phyloP scores from a whole-genome alignment of 2,797 vertebrate species.

The Ceryle rudis region DNA sequence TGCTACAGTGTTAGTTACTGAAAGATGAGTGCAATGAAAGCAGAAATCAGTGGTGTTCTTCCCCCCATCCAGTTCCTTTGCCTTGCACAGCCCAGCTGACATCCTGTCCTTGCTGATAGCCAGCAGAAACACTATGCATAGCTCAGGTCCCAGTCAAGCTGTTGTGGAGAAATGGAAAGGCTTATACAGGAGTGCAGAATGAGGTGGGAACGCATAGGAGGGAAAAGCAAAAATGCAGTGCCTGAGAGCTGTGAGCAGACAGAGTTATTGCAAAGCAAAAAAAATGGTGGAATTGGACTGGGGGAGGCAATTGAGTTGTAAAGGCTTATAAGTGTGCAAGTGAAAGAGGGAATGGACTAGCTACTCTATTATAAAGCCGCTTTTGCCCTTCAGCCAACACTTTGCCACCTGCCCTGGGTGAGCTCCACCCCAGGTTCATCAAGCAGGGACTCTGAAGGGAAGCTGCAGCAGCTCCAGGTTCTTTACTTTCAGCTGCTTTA shows the following conservation, averaged over 20 bases:
- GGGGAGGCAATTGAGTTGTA: not conserved
- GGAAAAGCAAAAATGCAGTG: not conserved
- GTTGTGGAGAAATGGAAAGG: not conserved
- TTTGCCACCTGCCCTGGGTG: not conserved
- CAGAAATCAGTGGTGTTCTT: not conserved
- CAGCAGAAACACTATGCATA: not conserved
- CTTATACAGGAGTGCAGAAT: not conserved
- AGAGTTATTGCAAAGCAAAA: not conserved
- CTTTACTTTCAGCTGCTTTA: conserved; percentile 5
- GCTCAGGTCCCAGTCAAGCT: not conserved
- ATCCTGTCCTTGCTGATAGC: not conserved
- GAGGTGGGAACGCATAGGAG: not conserved
- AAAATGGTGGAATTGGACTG: not conserved
- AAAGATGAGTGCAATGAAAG: not conserved
- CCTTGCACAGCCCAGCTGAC: not conserved
- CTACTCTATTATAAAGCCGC: not conserved
- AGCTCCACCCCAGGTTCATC: not conserved
- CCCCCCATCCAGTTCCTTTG: not conserved
- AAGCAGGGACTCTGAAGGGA: not conserved
- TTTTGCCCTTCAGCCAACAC: not conserved
- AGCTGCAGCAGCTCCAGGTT: not conserved
- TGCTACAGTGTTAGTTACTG: not conserved
- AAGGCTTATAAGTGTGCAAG: not conserved
- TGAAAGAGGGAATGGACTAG: not conserved
- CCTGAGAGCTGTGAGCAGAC: not conserved